phyloP scores from a whole-genome alignment of 2,797 vertebrate species.

The Glossophaga mutica region DNA sequence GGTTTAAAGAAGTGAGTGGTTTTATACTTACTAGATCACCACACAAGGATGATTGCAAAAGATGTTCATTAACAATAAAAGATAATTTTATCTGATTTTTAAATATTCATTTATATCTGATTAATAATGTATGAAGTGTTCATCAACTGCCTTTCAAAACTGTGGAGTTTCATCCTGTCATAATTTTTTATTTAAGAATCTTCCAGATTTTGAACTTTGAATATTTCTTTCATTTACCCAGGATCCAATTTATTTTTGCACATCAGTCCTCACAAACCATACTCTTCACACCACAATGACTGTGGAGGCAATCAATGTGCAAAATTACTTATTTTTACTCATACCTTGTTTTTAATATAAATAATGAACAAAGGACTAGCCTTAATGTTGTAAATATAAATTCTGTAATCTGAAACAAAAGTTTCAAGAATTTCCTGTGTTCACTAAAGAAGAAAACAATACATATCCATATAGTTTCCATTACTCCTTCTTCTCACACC shows the following conservation, averaged over 20 bases:
- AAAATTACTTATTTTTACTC: slow-evolving; percentile 23
- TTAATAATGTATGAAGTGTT: slow-evolving; percentile 45
- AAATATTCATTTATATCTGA: slow-evolving; percentile 63
- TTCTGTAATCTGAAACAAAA: not conserved
- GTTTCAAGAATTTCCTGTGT: not conserved
- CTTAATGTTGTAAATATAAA: not conserved
- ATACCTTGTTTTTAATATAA: not conserved
- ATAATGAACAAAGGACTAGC: not conserved
- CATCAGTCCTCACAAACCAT: not conserved
- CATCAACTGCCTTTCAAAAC: slow-evolving; percentile 34
- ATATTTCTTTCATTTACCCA: slow-evolving; percentile 3
- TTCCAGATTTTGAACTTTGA: slow-evolving; percentile 9
- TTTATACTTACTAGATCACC: slow-evolving; percentile 70
- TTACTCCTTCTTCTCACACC: not conserved
- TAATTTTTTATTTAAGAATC: slow-evolving; percentile 41
- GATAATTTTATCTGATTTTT: slow-evolving; percentile 68
- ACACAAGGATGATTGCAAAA: slow-evolving; percentile 70
- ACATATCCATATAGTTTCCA: not conserved
- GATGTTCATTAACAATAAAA: slow-evolving; percentile 65
- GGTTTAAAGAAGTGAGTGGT: slow-evolving; percentile 67
- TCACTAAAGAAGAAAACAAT: not conserved
- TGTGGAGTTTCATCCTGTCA: not conserved
- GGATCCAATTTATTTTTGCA: slow-evolving; percentile 34
- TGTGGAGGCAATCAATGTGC: not conserved
- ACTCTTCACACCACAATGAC: not conserved